Evolutionary conservation across 2,888 invertebrate species (phyloP), one percentile per base, ranked within the genome.

Genomic region (Diarsia rubi): DNA sequence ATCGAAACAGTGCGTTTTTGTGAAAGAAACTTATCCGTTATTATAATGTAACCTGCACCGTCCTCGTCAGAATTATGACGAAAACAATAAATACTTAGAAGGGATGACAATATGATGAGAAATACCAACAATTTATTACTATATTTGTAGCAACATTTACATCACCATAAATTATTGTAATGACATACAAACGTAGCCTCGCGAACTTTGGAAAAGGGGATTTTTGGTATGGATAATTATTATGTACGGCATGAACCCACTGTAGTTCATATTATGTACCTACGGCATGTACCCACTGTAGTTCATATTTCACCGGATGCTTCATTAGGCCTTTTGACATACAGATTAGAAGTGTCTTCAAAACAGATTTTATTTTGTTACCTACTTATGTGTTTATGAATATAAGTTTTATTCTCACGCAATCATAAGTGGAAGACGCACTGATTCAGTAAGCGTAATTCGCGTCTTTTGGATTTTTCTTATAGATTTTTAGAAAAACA

Each of bases 161-260:
- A n/a, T 68, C 12, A 42, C 42, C 19, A 21, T 54, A 24, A 24
- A 24, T 49, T 37, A 37, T 19, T 12, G 21, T 37, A 42, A 12
- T 45, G 24, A 19, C 19, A 16, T 44, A 16, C 27, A 54, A 11
- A 12, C n/a, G 19, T 9, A 19, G 9, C n/a, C 42, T 14, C n/a
- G 42, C 5, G 16, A 21, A 45, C 14, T 16, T 19, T 14, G 37
- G 52, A n/a, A 74, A 74, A 45, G 57, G 65, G 74, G 57, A 21
- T 19, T 75, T 57, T 27, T 62, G 24, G 14, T 57, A 27, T 0
- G 3, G 31, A 21, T n/a, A n/a, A n/a, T n/a, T n/a, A n/a, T n/a
- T n/a, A n/a, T n/a, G n/a, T n/a, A n/a, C n/a, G n/a, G n/a, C n/a
- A n/a, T n/a, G n/a, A n/a, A n/a, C n/a, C n/a, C n/a, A n/a, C n/a